Evolutionary conservation across 2,113 vertebrate species (phyloP), one percentile per base, ranked within the genome.

Genomic region (Genyomyrus donnyi): DNA sequence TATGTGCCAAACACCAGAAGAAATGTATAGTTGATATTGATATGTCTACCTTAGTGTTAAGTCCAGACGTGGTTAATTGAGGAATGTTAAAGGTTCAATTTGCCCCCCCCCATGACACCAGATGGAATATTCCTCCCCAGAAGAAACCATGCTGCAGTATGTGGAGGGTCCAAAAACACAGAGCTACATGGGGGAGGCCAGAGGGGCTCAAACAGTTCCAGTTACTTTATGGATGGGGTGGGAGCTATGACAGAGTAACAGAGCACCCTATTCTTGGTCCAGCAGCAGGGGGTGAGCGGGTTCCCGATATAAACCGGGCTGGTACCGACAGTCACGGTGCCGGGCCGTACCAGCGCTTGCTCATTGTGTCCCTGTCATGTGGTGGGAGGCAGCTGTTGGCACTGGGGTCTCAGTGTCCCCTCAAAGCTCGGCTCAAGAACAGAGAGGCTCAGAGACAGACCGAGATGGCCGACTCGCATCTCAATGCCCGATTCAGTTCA

Each of bases 291-390:
- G 48, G 53, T 15, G 74, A 46, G 45, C 13, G 53, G 49, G 45
- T 31, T 31, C 27, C 62, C 27, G n/a, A 70, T 70, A 31, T 13
- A 70, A 94, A 91, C 95, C 95, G 93, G 93, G 93, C 92, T 88
- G 92, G 92, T 92, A 94, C 96, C 93, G 94, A 93, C 90, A 93
- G 90, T 11, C 91, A 90, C 91, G 89, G 93, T 87, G 92, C 84
- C 91, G 10, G 90, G 92, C 91, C 3, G 94, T 95, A 95, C 95
- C 94, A 95, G 93, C 92, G 83, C 58, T 85, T 17, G 19, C 92
- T 85, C 48, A 53, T 91, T 92, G 91, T 92, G 92, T 90, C 53
- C 52, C 91, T 21, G 35, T 88, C 56, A 88, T 53, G 85, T 10
- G 27, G 87, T 88, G 92, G 89, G 86, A 91, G 92, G 91, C 93